Evolutionary conservation across 2,113 vertebrate genomes (phyloP).

Genomic region (Arvicanthis niloticus): DNA sequence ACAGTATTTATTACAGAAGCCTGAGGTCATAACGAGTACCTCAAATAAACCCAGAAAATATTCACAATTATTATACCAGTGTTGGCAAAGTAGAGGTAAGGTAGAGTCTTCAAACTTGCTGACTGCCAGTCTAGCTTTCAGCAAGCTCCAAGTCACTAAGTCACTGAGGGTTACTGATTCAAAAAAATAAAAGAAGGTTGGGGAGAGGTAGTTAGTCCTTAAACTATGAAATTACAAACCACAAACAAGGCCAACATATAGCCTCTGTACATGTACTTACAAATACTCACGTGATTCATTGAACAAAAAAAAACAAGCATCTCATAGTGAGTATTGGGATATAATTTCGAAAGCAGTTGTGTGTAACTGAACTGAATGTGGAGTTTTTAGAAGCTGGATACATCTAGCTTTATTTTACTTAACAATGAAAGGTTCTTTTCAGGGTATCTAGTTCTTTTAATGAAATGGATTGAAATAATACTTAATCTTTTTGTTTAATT

Average conservation of each 20-base stretch:
- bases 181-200: not conserved
- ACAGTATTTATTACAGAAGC: not conserved
- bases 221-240: too few relatives aligned
- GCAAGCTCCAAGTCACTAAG: not conserved
- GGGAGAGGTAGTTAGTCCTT: too few relatives aligned
- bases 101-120: too few relatives aligned
- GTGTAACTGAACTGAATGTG: not conserved
- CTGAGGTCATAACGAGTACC: not conserved
- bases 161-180: not conserved
- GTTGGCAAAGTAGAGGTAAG: not conserved
- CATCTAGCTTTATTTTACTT: not conserved
- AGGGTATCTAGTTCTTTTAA: not conserved
- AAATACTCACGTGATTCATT: not conserved
- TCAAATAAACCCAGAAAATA: not conserved
- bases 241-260: not conserved
- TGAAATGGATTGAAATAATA: not conserved
- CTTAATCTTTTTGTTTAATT: constrained; percentile 1
- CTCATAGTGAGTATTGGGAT: not conserved
- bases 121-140: not conserved
- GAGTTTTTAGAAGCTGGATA: not conserved
- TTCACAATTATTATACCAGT: not conserved
- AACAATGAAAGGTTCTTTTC: not conserved
- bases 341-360: not conserved
- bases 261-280: not conserved
- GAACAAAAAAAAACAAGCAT: not conserved